Conservation (phyloP, 1,140 invertebrate species). For the Pogonognathellus flavescens region DNA sequence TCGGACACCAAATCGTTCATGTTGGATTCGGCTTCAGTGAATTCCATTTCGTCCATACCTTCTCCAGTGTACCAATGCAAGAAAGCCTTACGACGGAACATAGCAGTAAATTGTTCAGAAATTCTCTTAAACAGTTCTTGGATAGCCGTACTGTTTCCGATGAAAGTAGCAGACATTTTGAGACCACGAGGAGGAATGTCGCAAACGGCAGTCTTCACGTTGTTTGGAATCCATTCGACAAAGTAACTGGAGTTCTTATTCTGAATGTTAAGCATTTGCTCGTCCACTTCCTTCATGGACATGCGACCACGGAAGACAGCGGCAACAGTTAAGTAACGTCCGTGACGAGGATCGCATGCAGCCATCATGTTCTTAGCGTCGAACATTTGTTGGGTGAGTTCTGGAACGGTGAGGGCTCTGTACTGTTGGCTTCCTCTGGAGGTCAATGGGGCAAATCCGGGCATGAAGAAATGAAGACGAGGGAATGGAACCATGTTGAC, state of each 20-base stretch:
- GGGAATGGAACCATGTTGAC: conserved; percentile 99
- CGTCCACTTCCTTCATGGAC: conserved; percentile 92
- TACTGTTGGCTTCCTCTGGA: conserved; percentile 89
- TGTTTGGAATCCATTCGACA: conserved; percentile 92
- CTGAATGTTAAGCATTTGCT: conserved; percentile 84
- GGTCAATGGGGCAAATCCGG: conserved; percentile 94
- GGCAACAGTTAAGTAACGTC: conserved; percentile 93
- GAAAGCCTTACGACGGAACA: conserved; percentile 95
- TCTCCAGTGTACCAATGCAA: conserved; percentile 93
- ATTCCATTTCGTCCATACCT: conserved; percentile 86
- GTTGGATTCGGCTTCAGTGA: conserved; percentile 80
- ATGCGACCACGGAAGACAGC: conserved; percentile 93
- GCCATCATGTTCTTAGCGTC: conserved; percentile 94
- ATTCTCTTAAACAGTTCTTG: conserved; percentile 89
- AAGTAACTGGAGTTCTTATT: conserved; percentile 94
- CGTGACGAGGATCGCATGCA: conserved; percentile 92
- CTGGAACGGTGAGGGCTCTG: conserved; percentile 86
- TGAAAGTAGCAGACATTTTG: conserved; percentile 80
- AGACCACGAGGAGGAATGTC: conserved; percentile 78
- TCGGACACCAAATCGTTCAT: conserved; percentile 91
- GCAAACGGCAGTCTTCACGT: conserved; percentile 79
- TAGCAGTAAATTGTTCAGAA: conserved; percentile 79
- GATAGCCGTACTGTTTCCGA: conserved; percentile 81
- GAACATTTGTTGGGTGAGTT: conserved; percentile 93
- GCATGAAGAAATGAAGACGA: conserved; percentile 96